Base-by-base conservation (phyloP, 1,140 invertebrate species). In the Popillia japonica region DNA sequence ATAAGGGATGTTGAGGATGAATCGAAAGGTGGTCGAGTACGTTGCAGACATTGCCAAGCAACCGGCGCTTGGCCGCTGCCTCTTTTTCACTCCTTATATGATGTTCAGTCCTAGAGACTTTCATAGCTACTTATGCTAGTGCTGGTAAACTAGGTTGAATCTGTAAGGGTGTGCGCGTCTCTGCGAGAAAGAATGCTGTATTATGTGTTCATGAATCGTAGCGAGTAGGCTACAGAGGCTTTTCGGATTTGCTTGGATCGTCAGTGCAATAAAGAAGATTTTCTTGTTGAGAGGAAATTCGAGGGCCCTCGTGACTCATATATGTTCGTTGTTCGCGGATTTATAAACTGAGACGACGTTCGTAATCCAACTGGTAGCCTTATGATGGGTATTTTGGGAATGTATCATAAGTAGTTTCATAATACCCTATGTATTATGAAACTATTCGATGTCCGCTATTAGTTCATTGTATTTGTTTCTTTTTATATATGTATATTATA, bases 241-340 rank as follows among this genome's bases (percentile, higher is more conserved):
- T 85, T 84, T 79, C 78, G 83, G 85, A 86, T 85, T 86, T 86
- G 83, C 84, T 78, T 75, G 78, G 84, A 85, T 86, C 84, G 82
- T 81, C 82, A 83, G 77, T 76, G 85, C 84, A 86, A 86, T 86
- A 86, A 85, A 86, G 84, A 83, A 85, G 85, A 86, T 86, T 86
- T 86, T 85, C 84, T 86, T 86, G 85, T 85, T 84, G 85, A 85
- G 84, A 85, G 83, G 77, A 79, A 80, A 75, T 81, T 84, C 79
- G 72, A 85, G 84, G 78, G 79, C 79, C 77, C 82, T 83, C 79
- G 78, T 82, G 80, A 84, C 81, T 83, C 82, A 83, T 84, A 84
- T 82, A 82, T 78, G 48, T 55, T 82, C 79, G 80, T 83, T 83
- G 83, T 84, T 84, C 79, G 79, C 82, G 80, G 83, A 84, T 83